These are phyloP conservation scores for Percopsis transmontana DNA, from an alignment of 2,113 vertebrate species.

Conservation along the genomic window DNA sequence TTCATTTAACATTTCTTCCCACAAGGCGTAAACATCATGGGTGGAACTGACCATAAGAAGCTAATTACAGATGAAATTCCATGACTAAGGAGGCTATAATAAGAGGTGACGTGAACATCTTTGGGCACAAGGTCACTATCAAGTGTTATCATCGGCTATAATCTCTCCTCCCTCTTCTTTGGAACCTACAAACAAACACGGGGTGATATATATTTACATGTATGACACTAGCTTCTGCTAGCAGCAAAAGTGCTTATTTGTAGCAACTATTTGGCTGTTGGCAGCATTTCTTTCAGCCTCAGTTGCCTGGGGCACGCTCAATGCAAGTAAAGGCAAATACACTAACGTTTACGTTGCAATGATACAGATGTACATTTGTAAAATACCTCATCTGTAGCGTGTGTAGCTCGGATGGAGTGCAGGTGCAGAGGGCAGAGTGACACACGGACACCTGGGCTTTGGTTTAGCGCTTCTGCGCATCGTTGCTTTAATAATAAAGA, in stretches of 20 bases:
- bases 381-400: conserved; percentile 1
- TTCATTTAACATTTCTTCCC: neutral
- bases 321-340: too few relatives aligned
- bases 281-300: too few relatives aligned
- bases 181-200: neutral
- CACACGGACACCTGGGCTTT: conserved; percentile 31
- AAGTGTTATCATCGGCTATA: neutral
- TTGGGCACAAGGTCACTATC: conserved; percentile 10
- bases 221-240: too few relatives aligned
- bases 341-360: too few relatives aligned
- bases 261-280: too few relatives aligned
- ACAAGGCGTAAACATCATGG: conserved; percentile 26
- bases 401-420: conserved; percentile 3
- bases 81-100: conserved; percentile 44
- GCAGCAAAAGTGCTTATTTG: too few relatives aligned
- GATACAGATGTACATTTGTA: too few relatives aligned
- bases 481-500: too few relatives aligned
- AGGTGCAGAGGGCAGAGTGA: neutral
- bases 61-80: conserved; percentile 43
- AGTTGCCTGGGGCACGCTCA: too few relatives aligned
- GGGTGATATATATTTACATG: neutral
- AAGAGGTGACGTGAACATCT: conserved; percentile 42
- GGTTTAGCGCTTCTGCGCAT: too few relatives aligned
- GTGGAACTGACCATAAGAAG: conserved; percentile 22
- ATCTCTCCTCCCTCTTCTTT: neutral